Base-by-base conservation (phyloP, 2,113 vertebrate genomes). In the Callipepla californica region DNA sequence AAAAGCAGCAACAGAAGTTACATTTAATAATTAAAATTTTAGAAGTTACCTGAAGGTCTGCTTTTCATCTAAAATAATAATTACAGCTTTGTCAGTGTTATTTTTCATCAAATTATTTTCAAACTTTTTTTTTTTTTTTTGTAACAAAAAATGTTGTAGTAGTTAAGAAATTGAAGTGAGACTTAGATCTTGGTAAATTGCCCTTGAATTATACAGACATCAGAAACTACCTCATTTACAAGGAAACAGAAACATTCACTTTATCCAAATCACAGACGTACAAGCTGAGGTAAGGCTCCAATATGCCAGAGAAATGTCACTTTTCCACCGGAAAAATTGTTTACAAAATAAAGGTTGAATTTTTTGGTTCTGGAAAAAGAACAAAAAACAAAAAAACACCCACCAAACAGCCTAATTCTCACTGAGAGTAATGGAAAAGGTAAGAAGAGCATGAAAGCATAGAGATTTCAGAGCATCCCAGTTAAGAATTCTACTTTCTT, bases 1-100 rank as follows among this genome's bases (percentile, higher is more conserved):
- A 95, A 89, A 72, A 40, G 55, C 42, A 85, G 57, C 34, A 85
- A 22, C 30, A 48, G 47, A 74, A 94, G 13, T 92, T 66, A 53
- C 87, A 45, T 70, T 95, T 74, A 93, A 94, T 94, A 80, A 93
- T 85, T 91, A 80, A 92, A 80, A 83, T 74, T 92, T 80, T 75
- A 91, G n/a, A 78, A 25, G 87, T 94, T 66, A 80, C 73, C 63
- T 9, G 26, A 48, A 65, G 11, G 28, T 78, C 36, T 91, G 30
- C n/a, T 83, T 92, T 94, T 92, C 12, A n/a, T 91, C 48, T 82
- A 66, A 92, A 93, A 61, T 79, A 87, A 81, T 21, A 82, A 9
- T 44, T 91, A 47, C 28, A 44, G 22, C 18, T 74, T 87, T 89
- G 61, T 68, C 78, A 83, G 72, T 87, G 68, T 57, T 66, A 88